Percentiles rank a stretch among this genome's conserved stretches.
phyloP scores from a whole-genome alignment of 2,113 vertebrate genomes.

The Myrmophylax atrothorax region DNA sequence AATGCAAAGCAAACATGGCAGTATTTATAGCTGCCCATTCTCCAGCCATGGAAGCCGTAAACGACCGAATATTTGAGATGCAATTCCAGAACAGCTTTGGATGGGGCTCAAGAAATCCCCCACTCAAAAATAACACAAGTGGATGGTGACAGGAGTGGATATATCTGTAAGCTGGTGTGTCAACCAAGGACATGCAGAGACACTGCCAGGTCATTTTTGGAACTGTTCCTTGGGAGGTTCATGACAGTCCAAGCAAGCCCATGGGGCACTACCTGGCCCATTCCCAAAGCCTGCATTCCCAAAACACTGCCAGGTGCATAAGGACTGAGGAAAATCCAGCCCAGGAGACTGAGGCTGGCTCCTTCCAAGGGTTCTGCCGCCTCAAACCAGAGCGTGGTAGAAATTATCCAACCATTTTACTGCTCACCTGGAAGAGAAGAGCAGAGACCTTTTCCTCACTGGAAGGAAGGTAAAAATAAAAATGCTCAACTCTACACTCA shows the following conservation, averaged over 20 bases:
- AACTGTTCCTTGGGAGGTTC: slow-evolving; percentile 48
- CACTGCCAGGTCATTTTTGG: slow-evolving; percentile 68
- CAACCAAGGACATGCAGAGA: slow-evolving; percentile 58
- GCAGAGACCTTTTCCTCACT: background rate
- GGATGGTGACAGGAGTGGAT: slow-evolving; percentile 61
- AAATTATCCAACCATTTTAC: background rate
- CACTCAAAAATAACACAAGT: slow-evolving; percentile 63
- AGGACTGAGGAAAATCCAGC: background rate
- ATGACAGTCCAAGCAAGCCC: background rate
- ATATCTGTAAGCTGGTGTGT: slow-evolving; percentile 57
- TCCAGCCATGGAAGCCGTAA: slow-evolving; percentile 9
- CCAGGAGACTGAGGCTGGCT: background rate
- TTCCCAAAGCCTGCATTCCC: background rate
- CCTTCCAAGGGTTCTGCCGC: background rate
- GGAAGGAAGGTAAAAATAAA: background rate
- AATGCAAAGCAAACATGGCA: slow-evolving; percentile 40
- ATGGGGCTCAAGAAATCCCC: slow-evolving; percentile 62
- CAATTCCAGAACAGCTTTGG: slow-evolving; percentile 61
- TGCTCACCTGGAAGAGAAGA: background rate
- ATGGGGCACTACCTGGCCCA: background rate
- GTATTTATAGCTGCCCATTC: slow-evolving; percentile 54
- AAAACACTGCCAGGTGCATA: background rate
- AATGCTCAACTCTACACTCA: background rate
- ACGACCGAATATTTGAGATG: slow-evolving; percentile 52
- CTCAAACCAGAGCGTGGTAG: background rate